Percentiles rank a stretch among this genome's conserved stretches.
These are phyloP conservation scores for Tamias sibiricus DNA, from an alignment of 2,113 vertebrate genomes.

Conservation along the genomic window DNA sequence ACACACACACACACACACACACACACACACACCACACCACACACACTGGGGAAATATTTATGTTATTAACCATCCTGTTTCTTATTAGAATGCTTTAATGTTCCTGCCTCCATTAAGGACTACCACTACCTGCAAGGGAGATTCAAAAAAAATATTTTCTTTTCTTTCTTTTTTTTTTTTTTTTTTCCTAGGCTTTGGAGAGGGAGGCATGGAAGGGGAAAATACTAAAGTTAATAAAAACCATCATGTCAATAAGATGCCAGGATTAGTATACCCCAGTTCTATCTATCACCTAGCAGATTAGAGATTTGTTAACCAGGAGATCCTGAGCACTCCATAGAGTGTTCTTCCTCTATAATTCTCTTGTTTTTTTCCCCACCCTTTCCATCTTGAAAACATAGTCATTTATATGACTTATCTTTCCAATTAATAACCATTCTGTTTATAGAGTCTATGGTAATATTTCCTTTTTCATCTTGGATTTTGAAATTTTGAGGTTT, in stretches of 20 bases:
- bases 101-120: not conserved
- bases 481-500: too few relatives aligned
- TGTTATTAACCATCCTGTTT: not conserved
- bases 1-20: too few relatives aligned
- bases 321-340: not conserved
- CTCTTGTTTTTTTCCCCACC: not conserved
- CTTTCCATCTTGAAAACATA: constrained; percentile 20
- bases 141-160: not conserved
- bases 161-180: too few relatives aligned
- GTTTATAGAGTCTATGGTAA: too few relatives aligned
- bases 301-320: not conserved
- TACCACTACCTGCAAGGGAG: not conserved
- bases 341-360: not conserved
- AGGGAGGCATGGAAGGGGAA: not conserved
- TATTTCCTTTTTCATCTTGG: too few relatives aligned
- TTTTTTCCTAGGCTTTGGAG: not conserved
- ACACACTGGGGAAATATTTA: too few relatives aligned
- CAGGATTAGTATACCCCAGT: not conserved
- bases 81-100: not conserved
- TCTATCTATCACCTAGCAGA: not conserved
- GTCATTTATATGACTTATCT: constrained; percentile 29
- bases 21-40: too few relatives aligned
- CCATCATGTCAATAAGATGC: not conserved
- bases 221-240: not conserved
- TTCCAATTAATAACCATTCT: constrained; percentile 39